These are phyloP conservation scores for Chaetogeoica ovagalla DNA, from an alignment of 2,888 invertebrate genomes.

Conservation along the genomic window DNA sequence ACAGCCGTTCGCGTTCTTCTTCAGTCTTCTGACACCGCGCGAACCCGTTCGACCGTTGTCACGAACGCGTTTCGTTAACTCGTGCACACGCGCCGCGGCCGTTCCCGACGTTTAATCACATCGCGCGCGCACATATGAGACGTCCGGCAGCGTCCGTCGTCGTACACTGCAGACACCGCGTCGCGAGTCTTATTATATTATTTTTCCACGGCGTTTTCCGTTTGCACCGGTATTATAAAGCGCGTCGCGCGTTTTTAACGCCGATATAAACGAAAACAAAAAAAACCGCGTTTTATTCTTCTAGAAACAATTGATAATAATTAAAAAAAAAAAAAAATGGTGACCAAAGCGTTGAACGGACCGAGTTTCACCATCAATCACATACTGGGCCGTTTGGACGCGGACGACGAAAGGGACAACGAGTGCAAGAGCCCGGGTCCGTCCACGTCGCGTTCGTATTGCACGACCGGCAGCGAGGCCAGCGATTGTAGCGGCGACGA, in stretches of 20 bases:
- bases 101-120: too few species aligned
- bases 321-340: neutral
- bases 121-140: neutral
- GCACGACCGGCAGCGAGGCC: constrained; percentile 61
- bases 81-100: neutral
- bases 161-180: too few species aligned
- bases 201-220: too few species aligned
- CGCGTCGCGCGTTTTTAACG: too few species aligned
- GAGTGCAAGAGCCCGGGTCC: constrained; percentile 40
- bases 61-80: neutral
- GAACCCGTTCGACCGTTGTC: neutral
- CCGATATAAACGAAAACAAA: too few species aligned
- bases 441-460: constrained; percentile 31
- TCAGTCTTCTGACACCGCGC: constrained; percentile 39
- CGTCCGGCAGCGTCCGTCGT: too few species aligned
- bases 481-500: constrained; percentile 57
- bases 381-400: constrained; percentile 38
- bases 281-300: too few species aligned
- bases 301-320: too few species aligned
- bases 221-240: too few species aligned
- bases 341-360: constrained; percentile 49
- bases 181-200: too few species aligned
- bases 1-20: neutral
- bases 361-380: constrained; percentile 50
- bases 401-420: neutral